Conservation (phyloP, 1,140 invertebrate species). For the Medauroidea extradentata region DNA sequence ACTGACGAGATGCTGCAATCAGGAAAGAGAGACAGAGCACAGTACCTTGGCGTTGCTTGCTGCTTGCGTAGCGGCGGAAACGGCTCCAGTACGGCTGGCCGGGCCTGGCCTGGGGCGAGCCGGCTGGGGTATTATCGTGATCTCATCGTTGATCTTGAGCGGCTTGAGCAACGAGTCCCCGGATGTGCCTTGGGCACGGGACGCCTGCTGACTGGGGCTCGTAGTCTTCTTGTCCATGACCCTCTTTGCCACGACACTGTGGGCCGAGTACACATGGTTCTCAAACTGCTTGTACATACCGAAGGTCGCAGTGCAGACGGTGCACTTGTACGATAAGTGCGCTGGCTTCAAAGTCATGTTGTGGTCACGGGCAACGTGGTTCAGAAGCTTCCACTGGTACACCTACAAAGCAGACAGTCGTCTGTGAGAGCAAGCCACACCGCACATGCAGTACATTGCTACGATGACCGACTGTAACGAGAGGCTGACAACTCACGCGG, state of each 20-base stretch:
- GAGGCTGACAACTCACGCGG: too few species aligned
- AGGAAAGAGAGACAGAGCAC: too few species aligned
- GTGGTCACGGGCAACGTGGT: conserved; percentile 86
- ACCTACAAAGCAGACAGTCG: conserved; percentile 62
- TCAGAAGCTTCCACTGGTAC: conserved; percentile 87
- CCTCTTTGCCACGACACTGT: conserved; percentile 77
- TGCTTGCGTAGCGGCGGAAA: conserved; percentile 3
- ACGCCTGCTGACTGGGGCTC: conserved; percentile 25
- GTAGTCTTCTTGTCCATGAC: conserved; percentile 68
- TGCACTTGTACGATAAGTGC: conserved; percentile 90
- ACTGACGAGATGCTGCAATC: too few species aligned
- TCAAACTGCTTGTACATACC: conserved; percentile 94
- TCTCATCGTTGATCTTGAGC: conserved; percentile 83
- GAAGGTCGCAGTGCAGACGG: conserved; percentile 89
- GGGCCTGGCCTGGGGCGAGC: conserved; percentile 50
- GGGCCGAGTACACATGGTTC: conserved; percentile 88
- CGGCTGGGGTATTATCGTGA: conserved; percentile 87
- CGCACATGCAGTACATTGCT: too few species aligned
- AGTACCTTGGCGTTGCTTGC: conserved; percentile 3
- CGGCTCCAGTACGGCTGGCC: conserved; percentile 11
- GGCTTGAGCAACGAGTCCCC: conserved; percentile 70
- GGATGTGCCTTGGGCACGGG: conserved; percentile 26
- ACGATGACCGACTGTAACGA: too few species aligned
- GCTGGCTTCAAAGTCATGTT: conserved; percentile 87
- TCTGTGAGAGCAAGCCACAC: too few species aligned